phyloP scores from a whole-genome alignment of 2,113 vertebrate genomes.

The Rallus limicola region DNA sequence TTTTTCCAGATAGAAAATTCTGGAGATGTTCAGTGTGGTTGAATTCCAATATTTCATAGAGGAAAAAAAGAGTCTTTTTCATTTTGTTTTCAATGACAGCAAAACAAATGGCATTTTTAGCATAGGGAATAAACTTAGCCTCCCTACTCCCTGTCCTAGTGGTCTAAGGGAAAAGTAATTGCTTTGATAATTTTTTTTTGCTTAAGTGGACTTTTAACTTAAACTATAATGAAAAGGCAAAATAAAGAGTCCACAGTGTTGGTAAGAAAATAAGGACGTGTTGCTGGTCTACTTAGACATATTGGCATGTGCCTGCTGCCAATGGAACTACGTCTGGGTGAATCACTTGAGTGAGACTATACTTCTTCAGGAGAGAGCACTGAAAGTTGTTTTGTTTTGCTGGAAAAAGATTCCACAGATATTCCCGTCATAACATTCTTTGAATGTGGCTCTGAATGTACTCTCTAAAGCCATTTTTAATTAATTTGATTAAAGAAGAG shows the following conservation, averaged over 20 bases:
- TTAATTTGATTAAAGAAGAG: conserved; percentile 33
- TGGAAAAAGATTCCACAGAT: neutral
- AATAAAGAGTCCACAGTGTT: neutral
- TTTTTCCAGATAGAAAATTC: neutral
- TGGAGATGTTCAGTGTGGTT: neutral
- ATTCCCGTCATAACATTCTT: neutral
- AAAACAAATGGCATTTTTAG: neutral
- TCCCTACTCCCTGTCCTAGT: neutral
- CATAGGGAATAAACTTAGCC: neutral
- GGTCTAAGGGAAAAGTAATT: neutral
- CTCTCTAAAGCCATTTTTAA: neutral
- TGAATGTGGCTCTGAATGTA: neutral
- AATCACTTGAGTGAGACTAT: neutral
- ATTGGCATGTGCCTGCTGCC: accelerated
- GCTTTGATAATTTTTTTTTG: neutral
- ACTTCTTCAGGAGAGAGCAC: neutral
- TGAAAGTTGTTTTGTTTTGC: neutral
- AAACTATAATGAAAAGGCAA: neutral
- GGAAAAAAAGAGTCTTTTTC: accelerated
- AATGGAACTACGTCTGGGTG: neutral
- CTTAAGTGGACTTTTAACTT: neutral
- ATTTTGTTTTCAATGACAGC: neutral
- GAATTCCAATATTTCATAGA: neutral
- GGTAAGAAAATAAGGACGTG: neutral
- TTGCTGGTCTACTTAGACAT: neutral